These are phyloP conservation scores for Aythya baeri DNA, from an alignment of 2,113 vertebrate species.

Conservation along the genomic window DNA sequence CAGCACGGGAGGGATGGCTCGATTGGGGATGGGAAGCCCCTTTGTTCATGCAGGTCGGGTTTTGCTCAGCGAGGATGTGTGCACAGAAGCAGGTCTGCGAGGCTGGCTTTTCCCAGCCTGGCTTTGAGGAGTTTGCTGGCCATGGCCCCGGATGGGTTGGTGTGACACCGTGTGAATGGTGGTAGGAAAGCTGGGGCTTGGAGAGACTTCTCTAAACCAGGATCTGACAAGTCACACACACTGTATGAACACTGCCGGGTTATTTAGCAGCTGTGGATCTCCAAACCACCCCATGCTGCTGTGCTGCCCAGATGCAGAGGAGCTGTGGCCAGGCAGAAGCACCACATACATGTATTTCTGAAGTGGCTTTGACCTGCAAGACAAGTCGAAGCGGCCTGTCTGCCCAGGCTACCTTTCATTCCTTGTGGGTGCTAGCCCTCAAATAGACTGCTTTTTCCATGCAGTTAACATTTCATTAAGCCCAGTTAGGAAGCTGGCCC, in stretches of 20 bases:
- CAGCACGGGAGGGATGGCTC: rapidly evolving
- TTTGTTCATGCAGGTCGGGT: background rate
- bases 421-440: background rate
- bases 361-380: background rate
- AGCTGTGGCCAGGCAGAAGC: background rate
- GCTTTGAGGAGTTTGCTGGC: background rate
- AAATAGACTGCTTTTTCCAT: background rate
- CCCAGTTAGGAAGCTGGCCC: background rate
- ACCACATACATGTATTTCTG: background rate
- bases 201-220: rapidly evolving
- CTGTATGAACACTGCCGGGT: background rate
- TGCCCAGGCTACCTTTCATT: background rate
- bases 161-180: background rate
- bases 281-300: background rate
- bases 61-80: background rate
- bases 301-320: background rate
- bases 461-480: background rate
- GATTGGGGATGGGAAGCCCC: background rate
- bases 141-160: rapidly evolving
- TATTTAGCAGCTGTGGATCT: too few relatives aligned
- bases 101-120: background rate
- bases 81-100: background rate
- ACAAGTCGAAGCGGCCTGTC: background rate
- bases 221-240: rapidly evolving
- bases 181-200: background rate